Evolutionary conservation across 2,113 vertebrate genomes (phyloP).

Genomic region (Syngnathus floridae): DNA sequence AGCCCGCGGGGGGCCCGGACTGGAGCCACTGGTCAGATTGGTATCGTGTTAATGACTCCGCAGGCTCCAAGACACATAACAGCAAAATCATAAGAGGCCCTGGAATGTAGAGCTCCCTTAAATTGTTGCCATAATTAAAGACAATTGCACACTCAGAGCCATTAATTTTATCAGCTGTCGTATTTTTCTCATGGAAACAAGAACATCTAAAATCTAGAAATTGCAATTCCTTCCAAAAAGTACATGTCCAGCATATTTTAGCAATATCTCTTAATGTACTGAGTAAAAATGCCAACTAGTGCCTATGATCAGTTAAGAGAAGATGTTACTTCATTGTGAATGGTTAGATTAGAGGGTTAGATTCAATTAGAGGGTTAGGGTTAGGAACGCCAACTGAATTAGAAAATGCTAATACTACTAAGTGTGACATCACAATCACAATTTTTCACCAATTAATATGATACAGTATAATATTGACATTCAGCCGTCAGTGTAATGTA

Average conservation of each 20-base stretch:
- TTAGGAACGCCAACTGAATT: neutral
- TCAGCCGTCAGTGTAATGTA: too few relatives aligned
- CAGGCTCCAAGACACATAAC: slow-evolving; percentile 67
- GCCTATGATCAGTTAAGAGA: neutral
- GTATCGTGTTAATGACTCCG: slow-evolving; percentile 74
- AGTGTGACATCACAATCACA: too few relatives aligned
- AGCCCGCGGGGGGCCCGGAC: slow-evolving; percentile 47
- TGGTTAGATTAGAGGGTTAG: too few relatives aligned
- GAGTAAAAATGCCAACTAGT: neutral
- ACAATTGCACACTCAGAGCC: slow-evolving; percentile 61
- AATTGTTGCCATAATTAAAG: slow-evolving; percentile 2
- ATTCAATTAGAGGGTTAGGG: too few relatives aligned
- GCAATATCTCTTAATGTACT: neutral
- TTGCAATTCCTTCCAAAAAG: neutral
- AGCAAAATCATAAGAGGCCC: slow-evolving; percentile 66
- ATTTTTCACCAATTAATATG: too few relatives aligned
- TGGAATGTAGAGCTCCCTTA: slow-evolving; percentile 65
- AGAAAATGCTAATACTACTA: neutral
- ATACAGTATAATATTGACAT: too few relatives aligned
- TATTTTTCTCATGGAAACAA: slow-evolving; percentile 20
- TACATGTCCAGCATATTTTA: neutral
- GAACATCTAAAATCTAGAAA: neutral
- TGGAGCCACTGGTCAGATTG: slow-evolving; percentile 75
- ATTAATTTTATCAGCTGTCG: slow-evolving; percentile 53
- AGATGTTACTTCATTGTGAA: too few relatives aligned